Evolutionary conservation across 2,113 vertebrate species (phyloP).

Genomic region (Reinhardtius hippoglossoides): DNA sequence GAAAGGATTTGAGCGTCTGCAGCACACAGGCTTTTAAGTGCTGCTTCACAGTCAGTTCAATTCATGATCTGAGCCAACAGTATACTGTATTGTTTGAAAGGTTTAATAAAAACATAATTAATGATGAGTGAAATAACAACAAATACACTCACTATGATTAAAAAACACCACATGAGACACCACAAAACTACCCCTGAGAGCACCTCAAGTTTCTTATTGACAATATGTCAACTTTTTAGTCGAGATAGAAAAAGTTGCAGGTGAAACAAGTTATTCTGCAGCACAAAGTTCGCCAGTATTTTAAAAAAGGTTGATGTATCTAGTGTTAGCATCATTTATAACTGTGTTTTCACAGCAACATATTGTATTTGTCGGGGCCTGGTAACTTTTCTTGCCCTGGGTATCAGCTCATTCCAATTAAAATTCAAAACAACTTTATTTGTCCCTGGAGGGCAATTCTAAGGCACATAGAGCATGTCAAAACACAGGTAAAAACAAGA

Average conservation of each 20-base stretch:
- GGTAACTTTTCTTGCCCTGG: no score
- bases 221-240: not conserved
- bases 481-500: no score
- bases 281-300: no score
- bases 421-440: no score
- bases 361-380: no score
- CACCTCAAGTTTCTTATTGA: not conserved
- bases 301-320: no score
- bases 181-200: not conserved
- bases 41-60: conserved; percentile 47
- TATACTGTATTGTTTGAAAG: not conserved
- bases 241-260: not conserved
- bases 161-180: not conserved
- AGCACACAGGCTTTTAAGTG: not conserved
- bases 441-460: no score
- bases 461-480: no score
- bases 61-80: not conserved
- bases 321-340: no score
- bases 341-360: no score
- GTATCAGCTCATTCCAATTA: no score
- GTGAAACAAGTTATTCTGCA: not conserved
- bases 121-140: conserved; percentile 6
- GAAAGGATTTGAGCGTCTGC: not conserved
- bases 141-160: not conserved
- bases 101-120: not conserved